Percentiles rank a stretch among this genome's conserved stretches.
Evolutionary conservation across 2,113 vertebrate species (phyloP).

Genomic region (Ia io): DNA sequence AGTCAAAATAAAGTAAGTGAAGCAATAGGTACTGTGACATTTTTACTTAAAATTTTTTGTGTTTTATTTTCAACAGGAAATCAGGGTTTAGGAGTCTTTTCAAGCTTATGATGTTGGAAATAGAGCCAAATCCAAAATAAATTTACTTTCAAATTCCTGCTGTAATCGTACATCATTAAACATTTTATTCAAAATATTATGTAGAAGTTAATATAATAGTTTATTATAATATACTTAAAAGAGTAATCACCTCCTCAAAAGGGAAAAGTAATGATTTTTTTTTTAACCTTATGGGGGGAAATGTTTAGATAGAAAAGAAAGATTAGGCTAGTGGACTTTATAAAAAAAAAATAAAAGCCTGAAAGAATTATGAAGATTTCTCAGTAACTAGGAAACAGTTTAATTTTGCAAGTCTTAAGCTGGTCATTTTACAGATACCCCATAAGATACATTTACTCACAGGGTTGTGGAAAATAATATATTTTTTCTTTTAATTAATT

Average conservation of each 20-base stretch:
- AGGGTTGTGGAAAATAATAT: constrained; percentile 32
- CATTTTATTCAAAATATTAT: not conserved
- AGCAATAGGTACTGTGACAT: not conserved
- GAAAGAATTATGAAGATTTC: not conserved
- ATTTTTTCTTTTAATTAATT: constrained; percentile 70
- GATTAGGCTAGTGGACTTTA: not conserved
- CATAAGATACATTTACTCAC: constrained; percentile 39
- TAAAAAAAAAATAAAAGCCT: not conserved
- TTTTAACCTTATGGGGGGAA: not conserved
- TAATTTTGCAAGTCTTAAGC: not conserved
- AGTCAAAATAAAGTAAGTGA: not conserved
- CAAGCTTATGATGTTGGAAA: not conserved
- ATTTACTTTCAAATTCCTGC: not conserved
- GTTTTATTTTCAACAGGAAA: constrained; percentile 3
- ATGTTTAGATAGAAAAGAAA: constrained; percentile 2
- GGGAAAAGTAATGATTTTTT: not conserved
- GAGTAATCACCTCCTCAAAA: not conserved
- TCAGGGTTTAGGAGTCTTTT: not conserved
- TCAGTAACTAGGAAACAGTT: constrained; percentile 19
- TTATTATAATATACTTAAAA: not conserved
- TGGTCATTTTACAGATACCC: not conserved
- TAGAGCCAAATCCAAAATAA: not conserved
- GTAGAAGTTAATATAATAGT: not conserved
- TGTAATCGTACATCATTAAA: not conserved
- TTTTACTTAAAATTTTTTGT: not conserved